These are phyloP conservation scores for Zygaena filipendulae DNA, from an alignment of 2,888 invertebrate genomes.

Conservation along the genomic window DNA sequence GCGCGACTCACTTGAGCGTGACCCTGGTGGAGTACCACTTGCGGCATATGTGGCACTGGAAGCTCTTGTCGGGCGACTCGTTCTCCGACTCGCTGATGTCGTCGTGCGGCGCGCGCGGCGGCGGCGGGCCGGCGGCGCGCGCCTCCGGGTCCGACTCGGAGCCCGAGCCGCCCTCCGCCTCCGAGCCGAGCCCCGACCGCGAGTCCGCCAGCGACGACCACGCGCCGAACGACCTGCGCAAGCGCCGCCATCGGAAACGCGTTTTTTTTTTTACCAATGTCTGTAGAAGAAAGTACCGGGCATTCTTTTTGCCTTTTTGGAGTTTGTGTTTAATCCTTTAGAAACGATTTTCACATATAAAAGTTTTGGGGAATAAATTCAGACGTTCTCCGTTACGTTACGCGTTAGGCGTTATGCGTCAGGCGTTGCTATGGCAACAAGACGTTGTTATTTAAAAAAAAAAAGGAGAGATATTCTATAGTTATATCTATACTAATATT, in stretches of 20 bases:
- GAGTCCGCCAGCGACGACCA: slow-evolving; percentile 35
- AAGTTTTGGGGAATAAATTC: too few relatives aligned
- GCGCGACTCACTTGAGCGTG: slow-evolving; percentile 54
- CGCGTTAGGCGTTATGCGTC: too few relatives aligned
- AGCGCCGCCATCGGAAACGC: slow-evolving; percentile 32
- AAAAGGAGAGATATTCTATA: too few relatives aligned
- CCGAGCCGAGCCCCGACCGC: slow-evolving; percentile 30
- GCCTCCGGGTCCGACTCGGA: slow-evolving; percentile 30
- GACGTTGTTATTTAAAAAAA: too few relatives aligned
- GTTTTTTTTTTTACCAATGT: too few relatives aligned
- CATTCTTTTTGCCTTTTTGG: too few relatives aligned
- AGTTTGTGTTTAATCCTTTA: too few relatives aligned
- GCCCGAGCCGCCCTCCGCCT: slow-evolving; percentile 24
- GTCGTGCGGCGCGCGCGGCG: slow-evolving; percentile 26
- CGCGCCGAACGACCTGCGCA: slow-evolving; percentile 25
- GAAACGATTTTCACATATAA: too few relatives aligned
- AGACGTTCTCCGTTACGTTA: too few relatives aligned
- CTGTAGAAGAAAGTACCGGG: too few relatives aligned
- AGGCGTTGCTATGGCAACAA: too few relatives aligned
- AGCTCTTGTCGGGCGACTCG: slow-evolving; percentile 59
- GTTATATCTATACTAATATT: too few relatives aligned
- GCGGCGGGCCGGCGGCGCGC: slow-evolving; percentile 17
- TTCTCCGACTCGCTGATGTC: slow-evolving; percentile 55
- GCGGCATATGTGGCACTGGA: slow-evolving; percentile 54
- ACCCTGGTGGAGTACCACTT: slow-evolving; percentile 63